Evolutionary conservation across 2,113 vertebrate genomes (phyloP).

Genomic region (Cyrtonyx montezumae): DNA sequence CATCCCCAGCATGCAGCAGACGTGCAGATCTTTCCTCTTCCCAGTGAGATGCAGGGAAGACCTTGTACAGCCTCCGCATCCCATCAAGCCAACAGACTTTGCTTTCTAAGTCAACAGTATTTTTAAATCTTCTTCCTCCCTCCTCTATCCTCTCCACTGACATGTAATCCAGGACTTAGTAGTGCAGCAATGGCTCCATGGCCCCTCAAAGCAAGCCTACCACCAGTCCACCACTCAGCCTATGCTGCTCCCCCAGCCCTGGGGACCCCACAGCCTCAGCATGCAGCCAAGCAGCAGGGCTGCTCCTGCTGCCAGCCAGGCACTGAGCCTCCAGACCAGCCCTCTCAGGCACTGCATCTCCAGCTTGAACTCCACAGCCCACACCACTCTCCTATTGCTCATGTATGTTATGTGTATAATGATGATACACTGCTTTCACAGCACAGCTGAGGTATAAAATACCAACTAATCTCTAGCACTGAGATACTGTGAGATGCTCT

Average conservation of each 20-base stretch:
- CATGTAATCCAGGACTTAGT: rapidly evolving
- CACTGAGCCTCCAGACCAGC: neutral
- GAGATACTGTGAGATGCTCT: neutral
- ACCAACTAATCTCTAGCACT: rapidly evolving
- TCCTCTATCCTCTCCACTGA: neutral
- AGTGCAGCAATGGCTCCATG: neutral
- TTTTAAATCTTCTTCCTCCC: neutral
- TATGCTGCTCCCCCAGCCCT: neutral
- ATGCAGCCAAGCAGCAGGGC: rapidly evolving
- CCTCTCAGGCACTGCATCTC: neutral
- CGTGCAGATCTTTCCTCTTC: neutral
- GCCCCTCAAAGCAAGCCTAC: neutral
- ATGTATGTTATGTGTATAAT: rapidly evolving
- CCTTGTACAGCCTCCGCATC: neutral
- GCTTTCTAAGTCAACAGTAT: neutral
- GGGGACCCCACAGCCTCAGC: neutral
- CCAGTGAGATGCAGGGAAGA: neutral
- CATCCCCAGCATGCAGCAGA: rapidly evolving
- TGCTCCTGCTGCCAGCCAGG: neutral
- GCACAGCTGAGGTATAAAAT: neutral
- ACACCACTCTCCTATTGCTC: rapidly evolving
- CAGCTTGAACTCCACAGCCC: rapidly evolving
- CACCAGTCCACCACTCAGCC: neutral
- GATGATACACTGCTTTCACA: neutral
- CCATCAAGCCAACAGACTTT: neutral